Base-by-base conservation (phyloP, 2,797 vertebrate species). In the Sparidentex hasta region DNA sequence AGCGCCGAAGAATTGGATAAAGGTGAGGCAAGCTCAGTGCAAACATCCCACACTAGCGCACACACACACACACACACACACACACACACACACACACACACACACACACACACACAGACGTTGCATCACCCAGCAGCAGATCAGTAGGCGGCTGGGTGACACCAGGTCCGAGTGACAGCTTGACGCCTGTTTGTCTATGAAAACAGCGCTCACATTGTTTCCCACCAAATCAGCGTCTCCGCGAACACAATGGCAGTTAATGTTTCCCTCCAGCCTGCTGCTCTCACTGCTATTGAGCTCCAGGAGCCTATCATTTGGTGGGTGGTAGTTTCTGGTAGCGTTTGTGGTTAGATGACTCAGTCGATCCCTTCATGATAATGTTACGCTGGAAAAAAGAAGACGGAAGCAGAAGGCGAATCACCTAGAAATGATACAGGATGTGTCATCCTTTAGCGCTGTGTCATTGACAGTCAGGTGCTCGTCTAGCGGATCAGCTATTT, bases 161-260 rank as follows among this genome's bases (percentile, higher is more conserved):
- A 82, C 74, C 79, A 78, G 87, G 82, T 83, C 87, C 82, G 87
- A 78, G 57, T 86, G 86, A 90, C 90, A 85, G 83, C 83, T 75
- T 87, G 91, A 93, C 87, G 89, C 92, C 92, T 91, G 83, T 83
- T 83, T 93, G 93, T 94, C 92, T 92, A 71, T 75, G 41, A 68
- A 76, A 64, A 69, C 29, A 25, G 65, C 29, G 6, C 70, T 76
- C 76, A 71, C 88, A 93, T 92, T 92, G 91, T 93, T 90, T 88
- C 80, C 83, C 84, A 78, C 81, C 71, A 65, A 86, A 85, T 78
- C 23, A 61, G 18, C 29, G 69, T 91, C 89, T 88, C 90, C 65
- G 47, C 59, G 84, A 78, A 80, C 87, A 94, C 89, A 92, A 90
- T 87, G 80, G 83, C 41, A 73, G 80, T 76, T 88, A 80, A 71